These are phyloP conservation scores for Drosophila yooni DNA, from an alignment of 2,888 invertebrate species.

Conservation along the genomic window DNA sequence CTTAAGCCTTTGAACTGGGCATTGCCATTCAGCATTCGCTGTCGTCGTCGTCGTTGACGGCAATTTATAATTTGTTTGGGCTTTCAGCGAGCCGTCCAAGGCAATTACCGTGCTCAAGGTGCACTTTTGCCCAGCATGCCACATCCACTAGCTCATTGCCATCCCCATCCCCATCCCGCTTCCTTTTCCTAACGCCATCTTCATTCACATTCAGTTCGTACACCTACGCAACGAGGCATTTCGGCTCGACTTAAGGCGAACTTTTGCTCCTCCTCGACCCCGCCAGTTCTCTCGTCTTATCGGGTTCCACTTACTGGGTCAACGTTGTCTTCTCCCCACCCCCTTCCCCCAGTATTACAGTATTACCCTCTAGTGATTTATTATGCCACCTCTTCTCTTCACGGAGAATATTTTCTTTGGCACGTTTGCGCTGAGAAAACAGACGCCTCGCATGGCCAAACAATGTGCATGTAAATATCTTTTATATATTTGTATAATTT, in stretches of 20 bases:
- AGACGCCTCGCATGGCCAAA: constrained; percentile 49
- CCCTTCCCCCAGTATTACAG: too few relatives aligned
- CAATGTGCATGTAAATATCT: constrained; percentile 7
- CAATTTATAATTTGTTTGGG: constrained; percentile 74
- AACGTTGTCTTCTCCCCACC: constrained; percentile 41
- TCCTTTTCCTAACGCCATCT: not conserved
- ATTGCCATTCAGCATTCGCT: constrained; percentile 8
- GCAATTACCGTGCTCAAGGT: constrained; percentile 68
- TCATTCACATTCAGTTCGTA: constrained; percentile 10
- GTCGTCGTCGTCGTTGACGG: constrained; percentile 42
- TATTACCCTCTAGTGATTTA: constrained; percentile 47
- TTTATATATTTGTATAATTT: not conserved
- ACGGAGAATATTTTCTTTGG: constrained; percentile 59
- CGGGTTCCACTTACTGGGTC: constrained; percentile 69
- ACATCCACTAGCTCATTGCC: not conserved
- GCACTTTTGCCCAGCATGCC: constrained; percentile 37
- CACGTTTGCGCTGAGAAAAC: constrained; percentile 57
- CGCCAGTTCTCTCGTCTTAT: constrained; percentile 35
- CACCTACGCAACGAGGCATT: constrained; percentile 49
- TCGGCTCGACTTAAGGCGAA: constrained; percentile 60
- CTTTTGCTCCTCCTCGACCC: constrained; percentile 33
- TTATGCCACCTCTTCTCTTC: constrained; percentile 28
- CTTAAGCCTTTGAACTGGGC: constrained; percentile 55
- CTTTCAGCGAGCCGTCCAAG: constrained; percentile 72
- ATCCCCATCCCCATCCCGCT: not conserved